Evolutionary conservation across 2,113 vertebrate genomes (phyloP).

Genomic region (Rhynchomys soricoides): DNA sequence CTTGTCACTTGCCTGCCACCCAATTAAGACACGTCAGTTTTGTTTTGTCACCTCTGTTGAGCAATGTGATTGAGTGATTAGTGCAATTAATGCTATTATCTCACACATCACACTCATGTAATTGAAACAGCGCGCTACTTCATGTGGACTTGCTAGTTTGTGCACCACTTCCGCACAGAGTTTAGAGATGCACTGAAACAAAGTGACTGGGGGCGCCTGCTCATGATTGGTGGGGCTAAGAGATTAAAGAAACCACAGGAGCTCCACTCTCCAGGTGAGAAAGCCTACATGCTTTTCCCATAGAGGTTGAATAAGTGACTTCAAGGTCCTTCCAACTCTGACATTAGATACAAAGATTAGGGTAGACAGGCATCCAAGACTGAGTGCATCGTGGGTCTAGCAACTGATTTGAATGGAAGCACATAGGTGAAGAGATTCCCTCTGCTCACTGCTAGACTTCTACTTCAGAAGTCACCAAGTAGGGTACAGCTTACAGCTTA

Average conservation of each 20-base stretch:
- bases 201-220: neutral
- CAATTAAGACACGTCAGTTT: slow-evolving; percentile 56
- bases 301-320: neutral
- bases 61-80: slow-evolving; percentile 71
- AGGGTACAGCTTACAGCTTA: neutral
- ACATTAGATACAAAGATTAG: neutral
- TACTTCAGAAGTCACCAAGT: fast-evolving
- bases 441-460: neutral
- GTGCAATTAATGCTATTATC: slow-evolving; percentile 63
- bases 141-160: slow-evolving; percentile 3
- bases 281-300: neutral
- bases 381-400: neutral
- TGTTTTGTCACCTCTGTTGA: slow-evolving; percentile 71
- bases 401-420: neutral
- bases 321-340: neutral
- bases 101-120: slow-evolving; percentile 51
- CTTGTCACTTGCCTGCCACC: slow-evolving; percentile 54
- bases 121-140: slow-evolving; percentile 63
- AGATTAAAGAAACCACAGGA: neutral
- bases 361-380: fast-evolving
- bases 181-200: neutral
- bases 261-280: neutral
- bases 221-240: neutral
- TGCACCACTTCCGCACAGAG: slow-evolving; percentile 6
- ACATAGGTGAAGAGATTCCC: fast-evolving